A percentile compares a stretch with the other conserved stretches of the same genome.
Conservation (phyloP, 2,113 vertebrate species). For the Orthonyx spaldingii region DNA sequence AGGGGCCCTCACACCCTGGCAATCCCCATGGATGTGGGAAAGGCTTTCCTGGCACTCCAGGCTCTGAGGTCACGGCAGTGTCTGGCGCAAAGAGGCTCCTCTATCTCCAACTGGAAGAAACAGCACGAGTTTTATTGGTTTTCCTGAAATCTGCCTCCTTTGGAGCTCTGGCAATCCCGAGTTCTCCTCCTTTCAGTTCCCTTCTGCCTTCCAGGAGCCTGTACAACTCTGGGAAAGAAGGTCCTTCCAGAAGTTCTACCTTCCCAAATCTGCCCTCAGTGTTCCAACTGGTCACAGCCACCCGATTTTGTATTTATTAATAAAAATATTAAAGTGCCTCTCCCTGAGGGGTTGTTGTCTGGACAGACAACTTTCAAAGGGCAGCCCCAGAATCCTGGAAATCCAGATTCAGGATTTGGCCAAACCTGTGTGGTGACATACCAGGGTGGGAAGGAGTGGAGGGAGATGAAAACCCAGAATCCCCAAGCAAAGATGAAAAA, state of each 20-base stretch:
- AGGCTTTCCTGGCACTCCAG: conserved; percentile 14
- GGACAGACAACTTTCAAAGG: background rate
- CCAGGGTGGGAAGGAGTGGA: background rate
- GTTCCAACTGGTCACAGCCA: background rate
- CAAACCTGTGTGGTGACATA: background rate
- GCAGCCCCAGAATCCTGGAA: background rate
- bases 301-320: background rate
- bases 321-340: background rate
- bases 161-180: background rate
- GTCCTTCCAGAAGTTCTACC: background rate
- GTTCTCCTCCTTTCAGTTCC: background rate
- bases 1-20: background rate
- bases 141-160: background rate
- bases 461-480: background rate
- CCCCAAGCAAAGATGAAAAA: background rate
- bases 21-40: background rate
- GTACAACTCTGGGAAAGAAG: background rate
- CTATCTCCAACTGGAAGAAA: conserved; percentile 16
- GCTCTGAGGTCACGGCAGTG: conserved; percentile 7
- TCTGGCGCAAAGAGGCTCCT: conserved; percentile 35
- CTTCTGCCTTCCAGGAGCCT: background rate
- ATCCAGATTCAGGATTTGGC: background rate
- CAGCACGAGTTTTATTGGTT: background rate
- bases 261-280: background rate
- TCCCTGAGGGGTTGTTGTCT: background rate